Evolutionary conservation across 2,797 vertebrate species (phyloP), one percentile per base, ranked within the genome.

Genomic region (Hoplostethus atlanticus): DNA sequence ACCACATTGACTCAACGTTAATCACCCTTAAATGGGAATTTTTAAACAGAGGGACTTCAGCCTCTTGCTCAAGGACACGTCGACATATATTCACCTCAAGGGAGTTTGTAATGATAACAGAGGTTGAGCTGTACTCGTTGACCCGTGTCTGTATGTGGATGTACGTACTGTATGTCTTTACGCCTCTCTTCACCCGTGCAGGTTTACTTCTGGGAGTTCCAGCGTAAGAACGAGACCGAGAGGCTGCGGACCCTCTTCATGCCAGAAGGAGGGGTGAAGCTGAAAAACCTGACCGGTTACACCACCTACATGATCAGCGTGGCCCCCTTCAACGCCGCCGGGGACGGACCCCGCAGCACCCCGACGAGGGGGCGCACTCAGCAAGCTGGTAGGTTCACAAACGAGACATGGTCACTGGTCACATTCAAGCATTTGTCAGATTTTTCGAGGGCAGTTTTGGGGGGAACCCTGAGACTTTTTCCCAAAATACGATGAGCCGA

Each of bases 201-300:
- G 98, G 96, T 99, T 76, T 98, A 96, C 84, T 98, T 96, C 77
- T 99, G 98, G 97, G 97, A 99, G 87, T 96, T 94, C 46, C 93
- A 95, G 71, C 94, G 93, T 0, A 95, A 91, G 87, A 99, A 99
- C 3, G 89, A 95, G 83, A 98, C 96, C 0, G 88, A 93, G 57
- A 89, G 95, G 31, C 92, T 99, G 76, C 95, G 96, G 76, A 99
- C 97, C 0, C 94, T 99, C 0, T 99, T 99, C 93, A 93, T 99
- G 90, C 97, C 97, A 0, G 98, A 99, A 69, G 95, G 85, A 0
- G 93, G 95, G 0, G 97, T 96, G 52, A 99, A 97, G 77, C 95
- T 99, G 73, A 99, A 99, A 93, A 99, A 98, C 89, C 93, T 99
- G 77, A 99, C 96, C 0, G 96, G 97, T 3, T 99, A 97, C 88